These are phyloP conservation scores for Nicator chloris DNA, from an alignment of 2,113 vertebrate species.

Conservation along the genomic window DNA sequence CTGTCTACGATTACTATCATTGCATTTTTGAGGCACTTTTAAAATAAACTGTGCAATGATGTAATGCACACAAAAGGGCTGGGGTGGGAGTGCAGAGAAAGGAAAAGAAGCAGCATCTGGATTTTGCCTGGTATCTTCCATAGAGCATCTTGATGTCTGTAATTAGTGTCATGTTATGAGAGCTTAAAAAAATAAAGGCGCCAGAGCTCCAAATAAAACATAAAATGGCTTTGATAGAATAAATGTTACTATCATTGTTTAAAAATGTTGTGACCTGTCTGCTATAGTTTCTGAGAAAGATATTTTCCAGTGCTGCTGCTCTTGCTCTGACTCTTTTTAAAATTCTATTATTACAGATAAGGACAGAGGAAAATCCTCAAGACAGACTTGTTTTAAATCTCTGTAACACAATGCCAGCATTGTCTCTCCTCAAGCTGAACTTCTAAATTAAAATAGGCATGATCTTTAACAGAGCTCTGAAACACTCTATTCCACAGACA, in stretches of 20 bases:
- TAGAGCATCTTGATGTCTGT: conserved; percentile 92
- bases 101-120: conserved; percentile 81
- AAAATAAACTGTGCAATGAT: conserved; percentile 88
- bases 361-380: conserved; percentile 73
- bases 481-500: conserved; percentile 61
- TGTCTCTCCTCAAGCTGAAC: conserved; percentile 70
- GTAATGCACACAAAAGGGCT: conserved; percentile 77
- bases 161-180: conserved; percentile 95
- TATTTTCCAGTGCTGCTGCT: conserved; percentile 77
- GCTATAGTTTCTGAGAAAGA: conserved; percentile 84
- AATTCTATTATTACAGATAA: conserved; percentile 81
- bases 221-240: conserved; percentile 96
- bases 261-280: conserved; percentile 89
- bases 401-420: conserved; percentile 71
- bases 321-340: conserved; percentile 44
- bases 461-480: conserved; percentile 71
- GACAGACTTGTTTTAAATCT: conserved; percentile 75
- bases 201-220: conserved; percentile 97
- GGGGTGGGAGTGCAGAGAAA: conserved; percentile 36
- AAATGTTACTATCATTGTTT: conserved; percentile 93
- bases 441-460: conserved; percentile 74
- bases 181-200: conserved; percentile 87
- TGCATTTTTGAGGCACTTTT: conserved; percentile 90
- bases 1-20: conserved; percentile 86
- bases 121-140: conserved; percentile 79